phyloP scores from a whole-genome alignment of 1,140 invertebrate genomes.

The Drosophila miranda region DNA sequence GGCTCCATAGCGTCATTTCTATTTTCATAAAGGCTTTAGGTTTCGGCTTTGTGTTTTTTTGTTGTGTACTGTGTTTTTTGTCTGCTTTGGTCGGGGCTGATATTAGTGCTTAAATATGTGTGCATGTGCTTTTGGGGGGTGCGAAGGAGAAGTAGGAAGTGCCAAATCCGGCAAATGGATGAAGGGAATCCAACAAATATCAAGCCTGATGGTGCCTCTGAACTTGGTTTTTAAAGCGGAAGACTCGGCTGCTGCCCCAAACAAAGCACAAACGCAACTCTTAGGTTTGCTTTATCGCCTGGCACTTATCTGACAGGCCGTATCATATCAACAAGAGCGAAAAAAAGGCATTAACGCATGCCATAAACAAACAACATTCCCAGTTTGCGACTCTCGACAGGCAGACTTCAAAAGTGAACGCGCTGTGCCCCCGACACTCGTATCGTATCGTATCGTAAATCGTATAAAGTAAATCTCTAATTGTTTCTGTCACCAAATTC shows the following conservation, averaged over 20 bases:
- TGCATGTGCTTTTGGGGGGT: constrained; percentile 27
- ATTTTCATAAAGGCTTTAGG: constrained; percentile 68
- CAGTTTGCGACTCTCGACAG: constrained; percentile 6
- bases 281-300: constrained; percentile 24
- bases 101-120: constrained; percentile 26
- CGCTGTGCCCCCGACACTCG: neutral
- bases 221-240: too few species aligned
- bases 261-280: constrained; percentile 6
- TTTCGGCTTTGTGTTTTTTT: constrained; percentile 24
- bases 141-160: constrained; percentile 26
- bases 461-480: constrained; percentile 54
- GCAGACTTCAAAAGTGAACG: constrained; percentile 44
- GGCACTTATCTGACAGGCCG: constrained; percentile 25
- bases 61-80: constrained; percentile 27
- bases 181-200: too few species aligned
- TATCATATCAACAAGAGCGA: constrained; percentile 23
- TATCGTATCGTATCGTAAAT: constrained; percentile 6
- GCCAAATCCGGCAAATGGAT: constrained; percentile 1
- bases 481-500: constrained; percentile 52
- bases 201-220: too few species aligned
- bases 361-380: constrained; percentile 42
- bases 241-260: too few species aligned
- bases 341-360: constrained; percentile 35
- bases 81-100: constrained; percentile 50
- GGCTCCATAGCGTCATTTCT: constrained; percentile 68